Percentiles rank a stretch among this genome's conserved stretches.
Evolutionary conservation across 2,888 invertebrate species (phyloP).

Genomic region (Agonopterix heracliana): DNA sequence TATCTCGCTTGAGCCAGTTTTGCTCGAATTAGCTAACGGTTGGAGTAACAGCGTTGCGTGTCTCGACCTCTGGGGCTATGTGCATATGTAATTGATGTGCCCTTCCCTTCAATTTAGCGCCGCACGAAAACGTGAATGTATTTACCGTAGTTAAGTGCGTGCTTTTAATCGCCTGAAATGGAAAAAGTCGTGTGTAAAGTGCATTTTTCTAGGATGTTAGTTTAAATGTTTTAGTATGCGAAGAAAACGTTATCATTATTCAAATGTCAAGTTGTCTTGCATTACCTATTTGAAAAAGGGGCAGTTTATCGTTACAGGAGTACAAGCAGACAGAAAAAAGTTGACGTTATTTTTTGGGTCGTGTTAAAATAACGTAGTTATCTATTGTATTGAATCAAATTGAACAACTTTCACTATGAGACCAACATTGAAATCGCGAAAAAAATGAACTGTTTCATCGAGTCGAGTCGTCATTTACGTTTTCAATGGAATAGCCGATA

Average conservation of each 20-base stretch:
- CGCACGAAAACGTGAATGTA: conserved; percentile 24
- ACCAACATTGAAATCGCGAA: too few relatives aligned
- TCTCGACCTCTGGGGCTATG: conserved; percentile 34
- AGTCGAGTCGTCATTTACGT: too few relatives aligned
- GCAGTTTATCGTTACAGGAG: too few relatives aligned
- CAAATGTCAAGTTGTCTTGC: not conserved
- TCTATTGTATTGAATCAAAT: too few relatives aligned
- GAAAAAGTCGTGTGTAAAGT: conserved; percentile 3
- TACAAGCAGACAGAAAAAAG: too few relatives aligned
- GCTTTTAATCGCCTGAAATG: conserved; percentile 15
- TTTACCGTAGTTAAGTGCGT: conserved; percentile 24
- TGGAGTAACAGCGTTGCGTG: conserved; percentile 42
- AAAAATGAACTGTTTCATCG: too few relatives aligned
- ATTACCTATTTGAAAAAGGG: too few relatives aligned
- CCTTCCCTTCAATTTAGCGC: conserved; percentile 50
- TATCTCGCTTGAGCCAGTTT: conserved; percentile 27
- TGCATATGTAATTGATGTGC: conserved; percentile 55
- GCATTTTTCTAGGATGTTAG: conserved; percentile 3
- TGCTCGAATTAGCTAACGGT: conserved; percentile 33
- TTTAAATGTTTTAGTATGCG: not conserved
- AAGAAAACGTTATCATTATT: conserved; percentile 1
- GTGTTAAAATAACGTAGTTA: too few relatives aligned
- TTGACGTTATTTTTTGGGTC: too few relatives aligned
- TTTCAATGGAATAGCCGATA: too few relatives aligned
- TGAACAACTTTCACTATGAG: too few relatives aligned